Conservation (phyloP, 2,888 invertebrate species). For the Syrphus vitripennis region DNA sequence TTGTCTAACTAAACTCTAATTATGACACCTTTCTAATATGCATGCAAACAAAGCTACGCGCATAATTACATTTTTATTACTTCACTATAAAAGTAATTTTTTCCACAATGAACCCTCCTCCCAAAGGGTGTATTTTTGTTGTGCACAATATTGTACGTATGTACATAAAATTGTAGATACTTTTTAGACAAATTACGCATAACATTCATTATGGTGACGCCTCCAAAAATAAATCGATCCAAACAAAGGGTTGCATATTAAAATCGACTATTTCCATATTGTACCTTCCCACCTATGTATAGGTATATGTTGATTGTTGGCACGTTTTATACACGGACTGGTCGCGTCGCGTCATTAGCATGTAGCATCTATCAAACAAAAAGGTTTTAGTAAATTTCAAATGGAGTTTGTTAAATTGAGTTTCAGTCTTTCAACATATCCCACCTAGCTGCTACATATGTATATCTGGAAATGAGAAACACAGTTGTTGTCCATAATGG, state of each 20-base stretch:
- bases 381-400: constrained; percentile 14
- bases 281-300: background rate
- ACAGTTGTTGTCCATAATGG: background rate
- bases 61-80: background rate
- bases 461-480: constrained; percentile 20
- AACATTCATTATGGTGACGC: background rate
- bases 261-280: background rate
- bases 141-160: background rate
- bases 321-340: background rate
- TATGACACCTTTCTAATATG: background rate
- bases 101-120: background rate
- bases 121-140: background rate
- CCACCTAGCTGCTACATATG: too few species aligned
- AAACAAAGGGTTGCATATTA: background rate
- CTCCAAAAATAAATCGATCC: background rate
- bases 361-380: constrained; percentile 14
- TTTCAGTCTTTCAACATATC: constrained; percentile 41
- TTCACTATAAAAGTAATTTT: background rate
- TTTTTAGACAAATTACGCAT: background rate
- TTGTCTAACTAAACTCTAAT: background rate
- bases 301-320: background rate
- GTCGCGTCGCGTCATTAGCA: too few species aligned
- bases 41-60: background rate
- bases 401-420: constrained; percentile 48
- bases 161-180: background rate